Percentiles rank a stretch among this genome's conserved stretches.
Conservation (phyloP, 2,888 invertebrate genomes). For the Drosophila fungiperda region DNA sequence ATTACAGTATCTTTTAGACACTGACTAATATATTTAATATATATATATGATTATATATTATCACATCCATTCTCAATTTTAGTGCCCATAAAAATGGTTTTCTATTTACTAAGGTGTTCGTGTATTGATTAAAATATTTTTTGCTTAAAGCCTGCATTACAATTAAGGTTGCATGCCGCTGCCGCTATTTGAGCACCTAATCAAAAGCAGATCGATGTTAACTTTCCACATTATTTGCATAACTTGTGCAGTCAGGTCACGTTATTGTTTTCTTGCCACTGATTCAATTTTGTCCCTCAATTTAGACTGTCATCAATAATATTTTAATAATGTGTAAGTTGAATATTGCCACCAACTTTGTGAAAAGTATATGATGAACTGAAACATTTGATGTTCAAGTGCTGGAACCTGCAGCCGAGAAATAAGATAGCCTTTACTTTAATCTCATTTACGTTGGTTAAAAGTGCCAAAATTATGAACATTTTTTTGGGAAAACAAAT, state of each 20-base stretch:
- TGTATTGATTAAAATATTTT: neutral
- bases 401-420: neutral
- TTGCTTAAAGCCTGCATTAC: neutral
- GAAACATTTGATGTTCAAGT: neutral
- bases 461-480: slow-evolving; percentile 6
- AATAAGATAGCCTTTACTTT: neutral
- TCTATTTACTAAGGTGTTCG: neutral
- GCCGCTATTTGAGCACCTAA: slow-evolving; percentile 33
- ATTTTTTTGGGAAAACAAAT: slow-evolving; percentile 29
- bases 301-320: slow-evolving; percentile 1
- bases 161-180: neutral
- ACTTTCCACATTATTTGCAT: slow-evolving; percentile 42
- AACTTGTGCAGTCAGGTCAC: slow-evolving; percentile 57
- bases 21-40: neutral
- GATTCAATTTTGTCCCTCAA: slow-evolving; percentile 53
- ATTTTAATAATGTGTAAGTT: slow-evolving; percentile 12
- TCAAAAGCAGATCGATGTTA: slow-evolving; percentile 53
- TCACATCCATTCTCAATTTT: neutral
- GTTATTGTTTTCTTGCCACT: slow-evolving; percentile 39
- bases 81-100: neutral
- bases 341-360: slow-evolving; percentile 2
- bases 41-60: neutral
- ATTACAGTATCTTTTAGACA: neutral
- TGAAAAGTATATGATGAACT: neutral
- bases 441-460: neutral